Evolutionary conservation across 2,113 vertebrate species (phyloP), one percentile per base, ranked within the genome.

Genomic region (Anhinga rufa): DNA sequence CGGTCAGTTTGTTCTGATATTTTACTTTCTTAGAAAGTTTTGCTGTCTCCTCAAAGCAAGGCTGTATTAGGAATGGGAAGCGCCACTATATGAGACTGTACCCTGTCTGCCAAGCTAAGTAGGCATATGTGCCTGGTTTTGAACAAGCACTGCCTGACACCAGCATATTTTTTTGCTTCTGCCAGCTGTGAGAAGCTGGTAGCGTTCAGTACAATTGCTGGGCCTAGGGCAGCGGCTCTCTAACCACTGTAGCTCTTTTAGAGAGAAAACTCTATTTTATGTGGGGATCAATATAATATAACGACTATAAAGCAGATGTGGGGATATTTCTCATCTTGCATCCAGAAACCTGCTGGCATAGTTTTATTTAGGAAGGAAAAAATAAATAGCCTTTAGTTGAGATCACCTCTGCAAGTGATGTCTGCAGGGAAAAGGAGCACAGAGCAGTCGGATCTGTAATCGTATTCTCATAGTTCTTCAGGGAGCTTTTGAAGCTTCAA

Each of bases 401-500:
- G n/a, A 80, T 92, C 74, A 85, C 78, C 54, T 80, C 13, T 90
- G 62, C 24, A 36, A 77, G 58, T 12, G 81, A 42, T 40, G 57
- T 80, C 81, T 2, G 6, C 20, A 54, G 74, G 86, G 83, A 70
- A 11, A 74, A 75, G 70, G 49, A 84, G 65, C 18, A 40, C 24
- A 24, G 82, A 77, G 60, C 62, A 57, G 36, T 60, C 71, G 46
- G 58, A 48, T 46, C 74, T 74, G 44, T 72, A 42, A 66, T 57
- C 2, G 0, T 64, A 55, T 77, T 69, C 77, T 38, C 38, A 21
- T 3, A 8, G 66, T 38, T 94, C 64, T 38, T 94, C 26, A 1
- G 31, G 75, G 87, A 95, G 69, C 78, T 86, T 89, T 82, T 92
- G 89, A 86, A 95, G 87, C 82, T 92, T 25, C 26, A 12, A 20